Base-by-base conservation (phyloP, 2,888 invertebrate genomes). In the Axea sp. region DNA sequence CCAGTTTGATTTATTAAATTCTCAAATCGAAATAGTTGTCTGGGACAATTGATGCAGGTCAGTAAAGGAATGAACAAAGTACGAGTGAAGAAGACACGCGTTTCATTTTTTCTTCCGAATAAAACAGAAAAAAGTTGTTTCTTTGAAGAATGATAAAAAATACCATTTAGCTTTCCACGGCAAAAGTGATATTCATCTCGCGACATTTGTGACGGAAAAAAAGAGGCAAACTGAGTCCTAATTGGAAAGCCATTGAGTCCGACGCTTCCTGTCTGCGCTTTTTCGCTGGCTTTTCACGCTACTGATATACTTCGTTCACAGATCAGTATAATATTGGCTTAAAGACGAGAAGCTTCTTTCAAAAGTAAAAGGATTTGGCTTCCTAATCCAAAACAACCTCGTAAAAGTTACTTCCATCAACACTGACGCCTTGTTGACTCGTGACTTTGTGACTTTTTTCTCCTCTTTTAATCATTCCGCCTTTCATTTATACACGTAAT, bases 201-300 rank as follows among this genome's bases (percentile, higher is more conserved):
- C 14, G 17, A 60, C 49, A 28, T 35, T 49, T 30, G 26, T 28
- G n/a, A 8, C 30, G 22, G 6, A 1, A 5, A 28, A 62, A 62
- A 51, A 19, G 9, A 19, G 2, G 14, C 17, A 28, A 43, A 43
- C 26, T 43, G 35, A 41, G 59, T 60, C 77, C 73, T 78, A 77
- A 79, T 79, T 79, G 79, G 73, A 78, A 77, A 76, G 77, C 68
- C 57, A 77, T 78, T 76, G 75, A 69, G 47, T 51, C 33, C 64
- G 51, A 55, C 75, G 59, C 59, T 73, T 15, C 59, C 60, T 72
- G 55, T 26, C 49, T 57, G 35, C 35, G 64, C 67, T 49, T 51
- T 65, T 17, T 60, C 45, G 11, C 30, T 28, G 31, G 37, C 19
- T 37, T 35, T 47, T 57, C 33, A 7, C 33, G 15, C 7, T 35